phyloP scores from a whole-genome alignment of 23 tunicate genomes.

The Diplosoma virens region DNA sequence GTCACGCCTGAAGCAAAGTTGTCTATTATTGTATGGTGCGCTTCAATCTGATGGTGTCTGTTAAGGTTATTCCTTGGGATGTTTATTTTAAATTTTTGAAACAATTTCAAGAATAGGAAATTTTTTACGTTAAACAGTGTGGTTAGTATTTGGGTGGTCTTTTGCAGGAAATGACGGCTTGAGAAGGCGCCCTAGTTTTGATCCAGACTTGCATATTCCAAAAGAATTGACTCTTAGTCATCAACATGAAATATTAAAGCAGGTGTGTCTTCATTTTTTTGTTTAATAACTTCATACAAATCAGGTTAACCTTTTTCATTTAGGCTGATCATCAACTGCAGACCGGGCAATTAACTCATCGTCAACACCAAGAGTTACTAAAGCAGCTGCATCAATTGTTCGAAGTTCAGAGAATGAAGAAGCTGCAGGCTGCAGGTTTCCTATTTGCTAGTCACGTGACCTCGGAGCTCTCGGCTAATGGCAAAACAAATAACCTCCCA shows the following conservation, averaged over 20 bases:
- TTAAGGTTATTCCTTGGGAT: too few species aligned
- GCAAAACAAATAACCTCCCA: too few species aligned
- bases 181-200: conserved; percentile 63
- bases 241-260: conserved; percentile 79
- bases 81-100: too few species aligned
- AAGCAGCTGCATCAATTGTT: conserved; percentile 88
- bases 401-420: conserved; percentile 62
- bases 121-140: background rate
- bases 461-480: too few species aligned
- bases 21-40: background rate
- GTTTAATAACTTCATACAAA: too few species aligned
- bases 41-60: background rate
- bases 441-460: too few species aligned
- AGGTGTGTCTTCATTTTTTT: conserved; percentile 55
- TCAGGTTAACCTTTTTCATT: background rate
- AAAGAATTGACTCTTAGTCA: conserved; percentile 77
- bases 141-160: background rate
- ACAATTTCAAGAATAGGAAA: background rate
- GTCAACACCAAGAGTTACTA: conserved; percentile 79
- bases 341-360: conserved; percentile 72
- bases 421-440: conserved; percentile 14
- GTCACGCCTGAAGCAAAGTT: background rate
- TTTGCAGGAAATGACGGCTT: conserved; percentile 13
- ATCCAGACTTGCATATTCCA: conserved; percentile 72
- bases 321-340: conserved; percentile 77